Base-by-base conservation (phyloP, 92 coral and sea anemone species). In the Umimayanthus chanpuru region DNA sequence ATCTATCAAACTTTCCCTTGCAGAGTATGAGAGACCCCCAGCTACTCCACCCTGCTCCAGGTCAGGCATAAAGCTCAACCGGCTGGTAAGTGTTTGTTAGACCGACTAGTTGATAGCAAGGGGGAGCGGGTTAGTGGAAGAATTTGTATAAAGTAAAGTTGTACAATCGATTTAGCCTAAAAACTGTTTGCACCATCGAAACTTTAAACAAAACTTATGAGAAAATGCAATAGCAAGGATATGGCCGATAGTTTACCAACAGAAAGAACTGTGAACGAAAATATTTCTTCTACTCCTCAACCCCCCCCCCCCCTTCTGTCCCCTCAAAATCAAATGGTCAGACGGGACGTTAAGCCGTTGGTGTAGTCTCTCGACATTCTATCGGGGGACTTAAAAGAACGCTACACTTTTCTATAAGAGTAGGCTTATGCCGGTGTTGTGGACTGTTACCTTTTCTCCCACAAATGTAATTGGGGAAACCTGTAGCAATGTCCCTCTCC, bases 1-100 rank as follows among this genome's bases (percentile, higher is more conserved):
- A 53, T 12, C 20, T 53, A 53, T 2, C 20, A 3, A 36, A 26
- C 21, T n/a, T 39, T 7, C 7, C 26, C 43, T 73, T 73, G 77
- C 47, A 73, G 77, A 73, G 44, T 73, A 32, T 18, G 77, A 73
- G 0, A 39, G 77, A 73, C 77, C 77, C 3, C 77, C 77, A 32
- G 77, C 47, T 14, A 30, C 77, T 12, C 77, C 77, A 18, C 77
- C 77, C 36, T 30, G 41, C 47, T 32, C 44, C 43, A 30, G 77
- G 14, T 39, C 43, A 73, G 30, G 47, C 20, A 18, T 30, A 36
- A 73, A 5, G 4, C n/a, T 30, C 41, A 12, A 73, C 77, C 11
- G 26, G 77, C 44, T 73, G 77, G 77, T 73, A 32, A 73, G 77
- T 14, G 6, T 15, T 23, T 18, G 2, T 20, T 6, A 15, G 38